These are phyloP conservation scores for Porites evermanni DNA, from an alignment of 92 coral and sea anemone species.

Conservation along the genomic window DNA sequence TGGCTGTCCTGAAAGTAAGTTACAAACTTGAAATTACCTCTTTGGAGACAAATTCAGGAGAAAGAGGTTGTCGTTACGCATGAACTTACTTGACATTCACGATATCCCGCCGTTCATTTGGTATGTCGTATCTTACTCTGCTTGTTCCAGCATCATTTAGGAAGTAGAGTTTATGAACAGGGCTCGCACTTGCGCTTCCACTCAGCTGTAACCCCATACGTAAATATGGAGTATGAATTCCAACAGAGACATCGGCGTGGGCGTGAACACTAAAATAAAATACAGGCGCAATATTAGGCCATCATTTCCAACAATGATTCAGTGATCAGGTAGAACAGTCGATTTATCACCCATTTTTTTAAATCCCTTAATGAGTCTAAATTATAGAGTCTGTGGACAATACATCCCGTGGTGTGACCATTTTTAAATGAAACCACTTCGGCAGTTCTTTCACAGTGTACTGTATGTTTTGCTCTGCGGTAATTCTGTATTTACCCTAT, in stretches of 20 bases:
- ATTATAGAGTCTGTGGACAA: no score
- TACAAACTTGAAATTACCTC: neutral
- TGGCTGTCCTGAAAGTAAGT: neutral
- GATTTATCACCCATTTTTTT: no score
- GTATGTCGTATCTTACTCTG: constrained; percentile 45
- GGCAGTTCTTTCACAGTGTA: no score
- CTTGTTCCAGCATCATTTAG: constrained; percentile 13
- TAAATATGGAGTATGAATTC: constrained; percentile 77
- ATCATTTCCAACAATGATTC: no score
- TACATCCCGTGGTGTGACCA: no score
- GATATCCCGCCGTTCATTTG: constrained; percentile 47
- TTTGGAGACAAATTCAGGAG: no score
- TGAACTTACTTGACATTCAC: constrained; percentile 56
- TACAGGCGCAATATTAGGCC: neutral
- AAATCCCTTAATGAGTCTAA: no score
- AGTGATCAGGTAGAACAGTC: no score
- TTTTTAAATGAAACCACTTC: no score
- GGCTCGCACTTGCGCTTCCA: constrained; percentile 19
- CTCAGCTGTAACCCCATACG: constrained; percentile 71
- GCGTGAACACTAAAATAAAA: neutral
- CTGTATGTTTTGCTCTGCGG: no score
- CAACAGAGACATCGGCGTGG: constrained; percentile 51
- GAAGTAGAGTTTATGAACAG: constrained; percentile 26
- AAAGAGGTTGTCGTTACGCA: no score
- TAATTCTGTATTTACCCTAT: no score